Base-by-base conservation (phyloP, 92 coral and sea anemone species). In the Pocillopora grandis region DNA sequence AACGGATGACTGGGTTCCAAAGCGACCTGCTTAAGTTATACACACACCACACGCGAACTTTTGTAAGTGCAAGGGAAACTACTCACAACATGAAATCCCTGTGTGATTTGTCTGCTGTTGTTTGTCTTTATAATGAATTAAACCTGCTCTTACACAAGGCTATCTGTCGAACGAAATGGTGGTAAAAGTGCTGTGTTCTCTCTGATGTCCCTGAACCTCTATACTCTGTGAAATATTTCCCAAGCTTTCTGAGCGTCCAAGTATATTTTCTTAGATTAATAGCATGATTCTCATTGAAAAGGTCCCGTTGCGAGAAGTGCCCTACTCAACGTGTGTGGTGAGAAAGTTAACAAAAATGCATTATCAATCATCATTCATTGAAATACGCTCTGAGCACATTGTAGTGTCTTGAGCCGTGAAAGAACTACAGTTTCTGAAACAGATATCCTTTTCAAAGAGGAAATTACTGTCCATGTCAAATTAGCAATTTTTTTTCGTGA, bases 1-100 rank as follows among this genome's bases (percentile, higher is more conserved):
- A 66, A 80, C 84, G 84, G 76, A 20, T 80, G 84, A 80, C 7
- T 31, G 76, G 52, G 33, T 80, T 10, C 9, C 48, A 80, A 67
- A 31, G 75, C 12, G 52, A 80, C 76, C 84, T 56, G 66, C 63
- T 56, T 2, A 55, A 77, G 70, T 66, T 52, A 49, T 66, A 57
- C 67, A 68, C 63, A 56, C 12, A 11, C 84, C 84, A 80, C 75
- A 67, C 59, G 65, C 16, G 27, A 66, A 57, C 60, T 27, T 80
- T 10, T n/a, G 82, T 78, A 36, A 33, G 27, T 18, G 68, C 84
- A 80, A 57, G 10, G 66, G 68, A 31, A 8, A 0, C 8, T 58
- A 11, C 19, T 67, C 37, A 23, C 5, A 3, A 33, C 10, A 48
- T 35, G 15, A 33, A 12, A 80, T 67, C 76, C 76, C 76, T 68